Conservation (phyloP, 2,113 vertebrate genomes). For the Heterotis niloticus region DNA sequence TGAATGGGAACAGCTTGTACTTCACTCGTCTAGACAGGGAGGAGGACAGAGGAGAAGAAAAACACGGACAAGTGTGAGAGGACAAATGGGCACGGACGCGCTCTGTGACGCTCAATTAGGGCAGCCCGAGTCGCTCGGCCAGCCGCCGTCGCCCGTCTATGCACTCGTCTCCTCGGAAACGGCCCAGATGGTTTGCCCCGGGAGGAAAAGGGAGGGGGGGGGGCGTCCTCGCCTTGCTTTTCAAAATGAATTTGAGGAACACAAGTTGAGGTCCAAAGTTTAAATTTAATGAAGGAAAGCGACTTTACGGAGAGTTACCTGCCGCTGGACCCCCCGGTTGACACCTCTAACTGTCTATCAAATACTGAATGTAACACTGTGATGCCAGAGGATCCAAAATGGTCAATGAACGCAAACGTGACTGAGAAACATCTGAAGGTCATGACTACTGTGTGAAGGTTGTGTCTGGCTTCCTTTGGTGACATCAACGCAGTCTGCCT, state of each 20-base stretch:
- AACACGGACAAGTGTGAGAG: slow-evolving; percentile 52
- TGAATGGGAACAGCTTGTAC: slow-evolving; percentile 59
- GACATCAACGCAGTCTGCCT: too few species aligned
- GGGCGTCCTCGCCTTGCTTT: background rate
- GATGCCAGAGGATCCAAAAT: too few species aligned
- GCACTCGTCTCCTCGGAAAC: background rate
- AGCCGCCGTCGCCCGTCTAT: slow-evolving; percentile 35
- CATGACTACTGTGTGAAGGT: too few species aligned
- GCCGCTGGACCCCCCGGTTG: too few species aligned
- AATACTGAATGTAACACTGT: too few species aligned
- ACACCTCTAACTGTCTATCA: too few species aligned
- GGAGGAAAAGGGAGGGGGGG: background rate
- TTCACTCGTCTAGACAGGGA: slow-evolving; percentile 63
- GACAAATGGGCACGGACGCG: slow-evolving; percentile 53
- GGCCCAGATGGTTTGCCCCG: background rate
- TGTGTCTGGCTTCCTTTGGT: too few species aligned
- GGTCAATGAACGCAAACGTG: too few species aligned
- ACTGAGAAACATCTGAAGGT: too few species aligned
- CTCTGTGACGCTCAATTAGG: slow-evolving; percentile 61
- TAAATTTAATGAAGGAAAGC: too few species aligned
- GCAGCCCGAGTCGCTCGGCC: slow-evolving; percentile 45
- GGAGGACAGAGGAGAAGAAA: slow-evolving; percentile 23
- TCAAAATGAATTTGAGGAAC: background rate
- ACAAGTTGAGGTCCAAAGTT: too few species aligned
- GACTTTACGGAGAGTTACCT: too few species aligned